Conservation (phyloP, 2,888 invertebrate species). For the Phaonia tiefii region DNA sequence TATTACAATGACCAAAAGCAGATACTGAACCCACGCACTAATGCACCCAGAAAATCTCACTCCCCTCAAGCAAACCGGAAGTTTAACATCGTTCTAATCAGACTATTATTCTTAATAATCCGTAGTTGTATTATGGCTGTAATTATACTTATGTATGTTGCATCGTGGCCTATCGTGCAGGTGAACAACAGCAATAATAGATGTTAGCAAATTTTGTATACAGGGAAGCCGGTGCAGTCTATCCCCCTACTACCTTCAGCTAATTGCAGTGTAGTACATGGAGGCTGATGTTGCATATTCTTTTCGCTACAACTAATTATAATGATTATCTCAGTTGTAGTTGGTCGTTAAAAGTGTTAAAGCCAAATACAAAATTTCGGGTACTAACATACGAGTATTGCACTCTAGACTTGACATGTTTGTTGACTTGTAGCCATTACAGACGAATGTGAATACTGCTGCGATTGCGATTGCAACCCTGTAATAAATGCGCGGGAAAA, state of each 20-base stretch:
- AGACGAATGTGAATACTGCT: conserved; percentile 24
- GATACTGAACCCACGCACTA: neutral
- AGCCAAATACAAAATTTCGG: conserved; percentile 11
- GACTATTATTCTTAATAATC: neutral
- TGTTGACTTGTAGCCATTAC: conserved; percentile 64
- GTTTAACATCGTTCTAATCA: conserved; percentile 42
- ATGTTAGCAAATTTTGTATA: neutral
- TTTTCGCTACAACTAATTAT: conserved; percentile 15
- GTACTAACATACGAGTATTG: no score
- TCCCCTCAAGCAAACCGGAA: conserved; percentile 58
- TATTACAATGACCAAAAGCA: no score
- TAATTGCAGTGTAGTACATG: conserved; percentile 3
- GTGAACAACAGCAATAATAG: neutral
- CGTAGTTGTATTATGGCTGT: conserved; percentile 42
- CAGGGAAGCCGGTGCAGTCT: neutral
- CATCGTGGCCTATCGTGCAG: neutral
- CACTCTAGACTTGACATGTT: conserved; percentile 33
- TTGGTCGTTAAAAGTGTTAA: conserved; percentile 33
- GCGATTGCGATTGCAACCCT: conserved; percentile 68
- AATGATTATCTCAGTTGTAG: conserved; percentile 15
- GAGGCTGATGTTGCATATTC: conserved; percentile 4
- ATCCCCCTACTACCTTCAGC: neutral
- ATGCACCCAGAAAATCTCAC: conserved; percentile 8
- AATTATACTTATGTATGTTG: conserved; percentile 36
- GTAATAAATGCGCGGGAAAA: conserved; percentile 74